phyloP scores from a whole-genome alignment of 2,888 invertebrate species.

The Linyphia triangularis region DNA sequence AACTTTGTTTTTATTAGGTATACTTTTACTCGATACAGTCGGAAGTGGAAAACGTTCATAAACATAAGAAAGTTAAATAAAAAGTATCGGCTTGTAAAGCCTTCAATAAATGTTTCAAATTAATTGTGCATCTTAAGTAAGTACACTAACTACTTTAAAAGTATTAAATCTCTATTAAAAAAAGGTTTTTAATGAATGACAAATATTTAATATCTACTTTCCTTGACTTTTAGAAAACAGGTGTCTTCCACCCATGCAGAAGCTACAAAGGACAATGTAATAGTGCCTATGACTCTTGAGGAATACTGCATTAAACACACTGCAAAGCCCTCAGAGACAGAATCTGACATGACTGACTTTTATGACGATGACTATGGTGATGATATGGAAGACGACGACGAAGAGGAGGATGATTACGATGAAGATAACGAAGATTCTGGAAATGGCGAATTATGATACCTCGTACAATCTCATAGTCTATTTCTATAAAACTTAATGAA shows the following conservation, averaged over 20 bases:
- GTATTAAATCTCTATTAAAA: neutral
- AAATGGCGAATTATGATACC: slow-evolving; percentile 91
- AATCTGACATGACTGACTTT: slow-evolving; percentile 95
- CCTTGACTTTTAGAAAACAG: slow-evolving; percentile 87
- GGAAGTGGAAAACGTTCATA: neutral
- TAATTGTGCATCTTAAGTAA: neutral
- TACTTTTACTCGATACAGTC: no score
- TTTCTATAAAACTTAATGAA: slow-evolving; percentile 46
- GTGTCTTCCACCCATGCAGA: slow-evolving; percentile 96
- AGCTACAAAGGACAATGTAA: slow-evolving; percentile 97
- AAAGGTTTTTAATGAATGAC: neutral
- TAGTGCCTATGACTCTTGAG: slow-evolving; percentile 97
- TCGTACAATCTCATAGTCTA: slow-evolving; percentile 13
- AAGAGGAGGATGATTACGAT: slow-evolving; percentile 79
- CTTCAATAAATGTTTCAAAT: neutral
- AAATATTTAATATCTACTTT: no score
- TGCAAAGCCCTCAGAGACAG: slow-evolving; percentile 90
- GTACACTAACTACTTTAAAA: neutral
- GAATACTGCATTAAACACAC: slow-evolving; percentile 96
- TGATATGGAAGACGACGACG: slow-evolving; percentile 86
- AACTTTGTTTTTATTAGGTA: no score
- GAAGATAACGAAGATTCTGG: slow-evolving; percentile 83
- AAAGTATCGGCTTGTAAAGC: neutral
- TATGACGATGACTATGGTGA: slow-evolving; percentile 92
- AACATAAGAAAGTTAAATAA: neutral